Evolutionary conservation across 2,797 vertebrate genomes (phyloP).

Genomic region (Rousettus madagascariensis): DNA sequence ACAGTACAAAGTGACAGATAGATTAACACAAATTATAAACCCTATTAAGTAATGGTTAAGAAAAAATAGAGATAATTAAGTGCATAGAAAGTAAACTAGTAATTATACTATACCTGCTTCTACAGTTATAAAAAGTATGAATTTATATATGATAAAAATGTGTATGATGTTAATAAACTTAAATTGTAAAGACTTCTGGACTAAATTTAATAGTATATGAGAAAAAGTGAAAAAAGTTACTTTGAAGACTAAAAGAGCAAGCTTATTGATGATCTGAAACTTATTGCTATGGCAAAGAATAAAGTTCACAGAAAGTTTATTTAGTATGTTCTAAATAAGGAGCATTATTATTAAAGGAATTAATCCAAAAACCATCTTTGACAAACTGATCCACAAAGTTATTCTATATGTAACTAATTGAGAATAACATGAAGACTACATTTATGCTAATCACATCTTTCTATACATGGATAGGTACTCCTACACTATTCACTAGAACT

Average conservation of each 20-base stretch:
- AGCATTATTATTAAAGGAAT: neutral
- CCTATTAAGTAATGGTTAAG: neutral
- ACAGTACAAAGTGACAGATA: neutral
- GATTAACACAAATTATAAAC: neutral
- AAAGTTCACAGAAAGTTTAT: neutral
- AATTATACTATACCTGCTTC: neutral
- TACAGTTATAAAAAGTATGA: neutral
- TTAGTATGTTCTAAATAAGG: neutral
- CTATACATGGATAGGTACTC: neutral
- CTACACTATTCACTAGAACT: neutral
- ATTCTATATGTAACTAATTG: neutral
- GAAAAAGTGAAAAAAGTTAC: neutral
- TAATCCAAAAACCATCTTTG: neutral
- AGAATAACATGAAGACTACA: neutral
- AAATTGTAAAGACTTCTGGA: neutral
- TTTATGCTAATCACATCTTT: neutral
- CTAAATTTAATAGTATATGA: neutral
- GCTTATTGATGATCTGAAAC: neutral
- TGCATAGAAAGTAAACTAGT: neutral
- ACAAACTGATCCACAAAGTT: neutral
- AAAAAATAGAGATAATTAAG: neutral
- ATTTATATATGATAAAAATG: neutral
- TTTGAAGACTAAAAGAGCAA: neutral
- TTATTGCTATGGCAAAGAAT: neutral
- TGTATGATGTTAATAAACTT: neutral